phyloP scores from a whole-genome alignment of 2,888 invertebrate genomes.

The Orthonevra nobilis region DNA sequence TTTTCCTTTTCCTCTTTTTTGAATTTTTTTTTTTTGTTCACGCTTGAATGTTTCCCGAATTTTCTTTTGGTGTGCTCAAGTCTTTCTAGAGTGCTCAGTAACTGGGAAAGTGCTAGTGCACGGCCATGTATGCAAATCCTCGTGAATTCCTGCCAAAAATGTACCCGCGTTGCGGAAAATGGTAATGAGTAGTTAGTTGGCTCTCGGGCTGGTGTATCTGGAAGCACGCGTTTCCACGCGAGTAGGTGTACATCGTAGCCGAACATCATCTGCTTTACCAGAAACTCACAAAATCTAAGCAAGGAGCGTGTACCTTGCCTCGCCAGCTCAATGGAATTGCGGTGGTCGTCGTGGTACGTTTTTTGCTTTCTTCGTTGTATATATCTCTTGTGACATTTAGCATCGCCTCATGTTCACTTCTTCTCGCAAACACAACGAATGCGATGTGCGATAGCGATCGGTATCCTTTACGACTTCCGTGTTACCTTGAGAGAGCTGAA shows the following conservation, averaged over 20 bases:
- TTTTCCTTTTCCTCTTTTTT: too few relatives aligned
- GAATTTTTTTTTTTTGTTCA: conserved; percentile 71
- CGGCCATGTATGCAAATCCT: conserved; percentile 66
- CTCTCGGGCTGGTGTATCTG: conserved; percentile 37
- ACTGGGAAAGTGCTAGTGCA: conserved; percentile 57
- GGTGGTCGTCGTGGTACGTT: conserved; percentile 48
- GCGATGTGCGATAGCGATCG: conserved; percentile 67
- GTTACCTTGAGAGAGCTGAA: conserved; percentile 62
- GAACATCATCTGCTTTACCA: conserved; percentile 59
- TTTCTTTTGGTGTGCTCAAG: conserved; percentile 15
- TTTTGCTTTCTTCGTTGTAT: too few relatives aligned
- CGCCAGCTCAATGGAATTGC: background rate
- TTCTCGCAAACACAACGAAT: conserved; percentile 47
- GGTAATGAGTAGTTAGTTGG: conserved; percentile 63
- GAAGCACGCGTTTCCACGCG: conserved; percentile 70
- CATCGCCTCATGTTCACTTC: conserved; percentile 66
- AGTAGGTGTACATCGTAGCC: conserved; percentile 66
- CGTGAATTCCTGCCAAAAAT: conserved; percentile 69
- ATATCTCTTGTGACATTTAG: conserved; percentile 70
- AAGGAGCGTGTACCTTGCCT: conserved; percentile 19
- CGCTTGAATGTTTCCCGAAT: conserved; percentile 70
- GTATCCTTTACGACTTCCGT: conserved; percentile 70
- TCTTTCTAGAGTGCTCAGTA: conserved; percentile 32
- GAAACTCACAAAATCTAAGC: conserved; percentile 54
- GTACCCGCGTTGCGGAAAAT: conserved; percentile 68